Evolutionary conservation across 2,113 vertebrate species (phyloP).

Genomic region (Harpagus bidentatus): DNA sequence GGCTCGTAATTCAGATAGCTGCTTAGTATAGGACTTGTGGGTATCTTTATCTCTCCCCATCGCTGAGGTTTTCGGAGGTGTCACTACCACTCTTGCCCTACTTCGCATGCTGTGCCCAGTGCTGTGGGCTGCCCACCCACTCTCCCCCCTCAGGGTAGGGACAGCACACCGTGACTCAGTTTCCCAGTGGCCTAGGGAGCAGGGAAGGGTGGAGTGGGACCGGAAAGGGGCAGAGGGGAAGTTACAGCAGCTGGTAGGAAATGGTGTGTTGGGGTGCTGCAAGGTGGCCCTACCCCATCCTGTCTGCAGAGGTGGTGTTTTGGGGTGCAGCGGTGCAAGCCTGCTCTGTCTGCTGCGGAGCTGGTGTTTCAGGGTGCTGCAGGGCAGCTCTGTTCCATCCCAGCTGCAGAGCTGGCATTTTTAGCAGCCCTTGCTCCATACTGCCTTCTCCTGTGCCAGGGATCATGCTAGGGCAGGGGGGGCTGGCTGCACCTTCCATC

Average conservation of each 20-base stretch:
- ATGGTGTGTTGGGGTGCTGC: not conserved
- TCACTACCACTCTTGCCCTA: not conserved
- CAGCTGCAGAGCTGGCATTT: not conserved
- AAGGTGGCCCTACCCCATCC: not conserved
- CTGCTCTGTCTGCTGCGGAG: not conserved
- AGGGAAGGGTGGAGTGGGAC: not conserved
- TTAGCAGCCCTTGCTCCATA: not conserved
- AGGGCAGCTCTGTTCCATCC: not conserved
- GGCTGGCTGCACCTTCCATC: not conserved
- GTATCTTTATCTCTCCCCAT: not conserved
- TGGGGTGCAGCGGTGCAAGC: not conserved
- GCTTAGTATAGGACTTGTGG: not conserved
- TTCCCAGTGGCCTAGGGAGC: not conserved
- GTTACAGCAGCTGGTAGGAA: constrained; percentile 15
- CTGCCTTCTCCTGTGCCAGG: not conserved
- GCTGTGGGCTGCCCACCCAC: not conserved
- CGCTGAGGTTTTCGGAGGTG: fast-evolving
- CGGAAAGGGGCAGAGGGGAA: not conserved
- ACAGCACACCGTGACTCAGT: not conserved
- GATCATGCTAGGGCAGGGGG: not conserved
- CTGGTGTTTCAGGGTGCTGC: not conserved
- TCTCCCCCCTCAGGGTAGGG: not conserved
- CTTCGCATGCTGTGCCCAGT: fast-evolving
- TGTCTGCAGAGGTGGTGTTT: not conserved
- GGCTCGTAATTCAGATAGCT: not conserved